Evolutionary conservation across 2,113 vertebrate genomes (phyloP), one percentile per base, ranked within the genome.

Genomic region (Numida meleagris): DNA sequence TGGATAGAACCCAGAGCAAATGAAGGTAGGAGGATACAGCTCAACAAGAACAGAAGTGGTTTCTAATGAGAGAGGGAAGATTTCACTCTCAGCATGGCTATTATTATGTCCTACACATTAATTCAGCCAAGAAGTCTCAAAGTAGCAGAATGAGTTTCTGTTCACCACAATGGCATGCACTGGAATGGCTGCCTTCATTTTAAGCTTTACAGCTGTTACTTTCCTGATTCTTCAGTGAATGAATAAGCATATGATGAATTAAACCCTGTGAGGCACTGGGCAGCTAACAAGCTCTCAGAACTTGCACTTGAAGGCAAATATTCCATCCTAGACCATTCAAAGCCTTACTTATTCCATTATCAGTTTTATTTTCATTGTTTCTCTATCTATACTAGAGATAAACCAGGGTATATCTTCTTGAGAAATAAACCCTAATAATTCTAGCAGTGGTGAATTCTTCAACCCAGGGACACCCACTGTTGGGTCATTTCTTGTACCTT

Each of bases 1-100:
- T 88, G 93, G 87, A 88, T 82, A 71, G 85, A 95, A 80, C 87
- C 79, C 75, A 80, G 93, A 74, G 59, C 78, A 96, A 88, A 93
- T 66, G 89, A 94, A 94, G 84, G 87, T 91, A 88, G 91, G 82
- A 94, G 93, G 95, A 92, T 89, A 94, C 89, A 95, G 89, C 91
- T 96, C 94, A 94, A 93, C 85, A 91, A 94, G 91, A 94, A 88
- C 68, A 95, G 95, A 96, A 95, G 95, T 94, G 96, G 78, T 94
- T 96, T 89, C 95, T 96, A 94, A 96, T 91, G 89, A 96, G 89
- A 91, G 78, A 86, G 74, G 78, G 91, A 92, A 94, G 92, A 89
- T 94, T 94, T 95, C 75, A 66, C 87, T 89, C 94, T 89, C 95
- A 95, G 94, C 89, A 93, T 88, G 91, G 84, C 87, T 96, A 53